Evolutionary conservation across 2,888 invertebrate species (phyloP).

Genomic region (Lasioglossum malachurum): DNA sequence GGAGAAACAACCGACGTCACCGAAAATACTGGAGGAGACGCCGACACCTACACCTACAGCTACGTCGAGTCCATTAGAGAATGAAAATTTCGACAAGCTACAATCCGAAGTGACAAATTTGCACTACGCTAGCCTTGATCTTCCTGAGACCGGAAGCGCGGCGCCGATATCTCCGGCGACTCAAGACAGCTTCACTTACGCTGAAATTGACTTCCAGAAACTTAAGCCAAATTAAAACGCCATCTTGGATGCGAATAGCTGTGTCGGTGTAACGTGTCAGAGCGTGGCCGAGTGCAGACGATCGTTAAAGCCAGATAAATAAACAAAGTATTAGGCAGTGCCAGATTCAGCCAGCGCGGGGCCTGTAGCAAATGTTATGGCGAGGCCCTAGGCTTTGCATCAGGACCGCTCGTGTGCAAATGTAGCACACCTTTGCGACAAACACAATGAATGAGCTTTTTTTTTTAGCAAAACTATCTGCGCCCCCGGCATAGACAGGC

Average conservation of each 20-base stretch:
- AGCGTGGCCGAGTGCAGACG: background rate
- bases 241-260: conserved; percentile 13
- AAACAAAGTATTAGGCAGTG: background rate
- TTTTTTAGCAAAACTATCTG: too few relatives aligned
- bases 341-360: too few relatives aligned
- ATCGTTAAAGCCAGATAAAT: background rate
- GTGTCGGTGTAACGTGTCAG: conserved; percentile 19
- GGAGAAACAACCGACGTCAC: conserved; percentile 71
- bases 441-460: too few relatives aligned
- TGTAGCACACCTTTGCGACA: too few relatives aligned
- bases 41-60: conserved; percentile 80
- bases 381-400: too few relatives aligned
- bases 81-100: conserved; percentile 83
- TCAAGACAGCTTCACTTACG: conserved; percentile 88
- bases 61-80: conserved; percentile 85
- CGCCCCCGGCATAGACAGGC: too few relatives aligned
- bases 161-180: conserved; percentile 83
- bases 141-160: conserved; percentile 84
- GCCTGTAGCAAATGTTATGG: too few relatives aligned
- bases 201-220: conserved; percentile 92
- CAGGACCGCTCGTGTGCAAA: too few relatives aligned
- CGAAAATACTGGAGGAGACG: conserved; percentile 78
- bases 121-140: conserved; percentile 89
- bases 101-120: conserved; percentile 83
- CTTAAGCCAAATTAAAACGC: conserved; percentile 80